Evolutionary conservation across 2,888 invertebrate species (phyloP).

Genomic region (Tenthredo mesomela): DNA sequence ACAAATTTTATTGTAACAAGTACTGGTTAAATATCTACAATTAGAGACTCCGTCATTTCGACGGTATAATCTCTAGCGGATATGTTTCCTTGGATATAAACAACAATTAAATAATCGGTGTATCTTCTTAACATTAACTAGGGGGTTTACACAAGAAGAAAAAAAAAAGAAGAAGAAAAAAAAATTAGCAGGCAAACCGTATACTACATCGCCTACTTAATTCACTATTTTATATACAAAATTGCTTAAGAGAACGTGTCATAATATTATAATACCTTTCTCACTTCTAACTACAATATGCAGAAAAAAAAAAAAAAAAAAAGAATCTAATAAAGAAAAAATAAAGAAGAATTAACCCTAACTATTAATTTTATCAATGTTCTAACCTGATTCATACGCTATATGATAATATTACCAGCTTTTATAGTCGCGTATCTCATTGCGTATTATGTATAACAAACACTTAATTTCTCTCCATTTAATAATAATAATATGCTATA

Average conservation of each 20-base stretch:
- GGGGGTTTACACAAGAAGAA: neutral
- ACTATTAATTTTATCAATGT: neutral
- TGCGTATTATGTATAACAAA: neutral
- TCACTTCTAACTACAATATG: neutral
- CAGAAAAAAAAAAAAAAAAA: neutral
- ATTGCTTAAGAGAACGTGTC: neutral
- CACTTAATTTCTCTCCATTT: neutral
- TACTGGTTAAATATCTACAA: constrained; percentile 46
- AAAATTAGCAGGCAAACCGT: neutral
- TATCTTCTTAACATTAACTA: constrained; percentile 14
- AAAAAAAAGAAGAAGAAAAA: neutral
- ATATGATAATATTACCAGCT: neutral
- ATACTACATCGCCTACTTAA: neutral
- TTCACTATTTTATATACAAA: constrained; percentile 13
- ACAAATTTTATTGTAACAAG: constrained; percentile 1
- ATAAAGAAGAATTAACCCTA: neutral
- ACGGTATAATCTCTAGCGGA: constrained; percentile 54
- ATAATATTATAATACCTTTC: neutral
- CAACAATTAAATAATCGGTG: constrained; percentile 54
- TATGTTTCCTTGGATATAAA: constrained; percentile 64
- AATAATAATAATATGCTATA: neutral
- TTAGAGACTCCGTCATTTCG: constrained; percentile 23
- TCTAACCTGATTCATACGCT: neutral
- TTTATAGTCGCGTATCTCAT: neutral
- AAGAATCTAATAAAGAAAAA: neutral